A percentile compares a stretch with the other conserved stretches of the same genome.
These are phyloP conservation scores for Catharus bicknelli DNA, from an alignment of 2,113 vertebrate species.

Conservation along the genomic window DNA sequence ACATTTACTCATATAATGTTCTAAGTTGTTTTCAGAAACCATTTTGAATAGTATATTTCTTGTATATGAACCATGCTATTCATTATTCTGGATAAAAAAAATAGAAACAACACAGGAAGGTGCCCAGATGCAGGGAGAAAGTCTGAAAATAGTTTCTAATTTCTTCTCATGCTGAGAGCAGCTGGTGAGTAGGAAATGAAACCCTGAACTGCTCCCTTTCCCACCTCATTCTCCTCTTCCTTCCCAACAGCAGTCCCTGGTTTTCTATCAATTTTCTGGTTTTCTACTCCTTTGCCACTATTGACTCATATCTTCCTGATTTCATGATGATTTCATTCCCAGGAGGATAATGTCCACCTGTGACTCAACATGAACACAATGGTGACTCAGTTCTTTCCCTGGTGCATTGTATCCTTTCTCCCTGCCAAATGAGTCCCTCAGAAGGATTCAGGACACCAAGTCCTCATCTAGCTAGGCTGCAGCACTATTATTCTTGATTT, in stretches of 20 bases:
- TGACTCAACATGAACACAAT: rapidly evolving
- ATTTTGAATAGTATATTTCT: not conserved
- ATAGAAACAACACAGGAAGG: not conserved
- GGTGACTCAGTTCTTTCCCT: rapidly evolving
- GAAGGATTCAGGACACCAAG: not conserved
- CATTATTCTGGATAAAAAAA: not conserved
- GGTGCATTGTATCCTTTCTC: rapidly evolving
- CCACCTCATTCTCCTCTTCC: not conserved
- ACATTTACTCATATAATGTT: not conserved
- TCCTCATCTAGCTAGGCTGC: not conserved
- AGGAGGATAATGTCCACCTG: rapidly evolving
- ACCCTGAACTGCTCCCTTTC: not conserved
- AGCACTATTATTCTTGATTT: rapidly evolving
- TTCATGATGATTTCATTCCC: not conserved
- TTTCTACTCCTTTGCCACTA: not conserved
- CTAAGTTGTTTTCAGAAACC: not conserved
- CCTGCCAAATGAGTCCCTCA: not conserved
- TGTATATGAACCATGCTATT: not conserved
- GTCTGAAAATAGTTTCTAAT: not conserved
- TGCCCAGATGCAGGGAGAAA: not conserved
- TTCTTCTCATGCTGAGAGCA: not conserved
- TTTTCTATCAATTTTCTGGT: not conserved
- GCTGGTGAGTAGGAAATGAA: not conserved
- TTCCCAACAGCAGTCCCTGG: not conserved
- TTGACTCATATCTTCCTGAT: not conserved